Evolutionary conservation across 2,797 vertebrate genomes (phyloP).

Genomic region (Galagoides demidoff): DNA sequence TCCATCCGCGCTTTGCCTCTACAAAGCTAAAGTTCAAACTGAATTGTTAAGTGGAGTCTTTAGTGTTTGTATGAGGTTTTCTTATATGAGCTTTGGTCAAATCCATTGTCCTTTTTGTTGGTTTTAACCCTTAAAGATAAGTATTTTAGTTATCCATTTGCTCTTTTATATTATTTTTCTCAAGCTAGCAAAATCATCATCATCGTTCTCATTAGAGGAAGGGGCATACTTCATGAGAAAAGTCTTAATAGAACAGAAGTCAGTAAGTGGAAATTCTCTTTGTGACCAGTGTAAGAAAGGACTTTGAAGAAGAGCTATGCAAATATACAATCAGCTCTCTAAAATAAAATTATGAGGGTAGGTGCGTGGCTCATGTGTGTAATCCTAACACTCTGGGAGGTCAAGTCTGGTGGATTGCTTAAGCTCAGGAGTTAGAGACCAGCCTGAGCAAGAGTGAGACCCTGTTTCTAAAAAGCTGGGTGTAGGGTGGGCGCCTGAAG

Average conservation of each 20-base stretch:
- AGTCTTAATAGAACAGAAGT: conserved; percentile 3
- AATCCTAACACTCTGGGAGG: too few relatives aligned
- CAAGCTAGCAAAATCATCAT: background rate
- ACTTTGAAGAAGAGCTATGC: background rate
- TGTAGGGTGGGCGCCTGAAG: too few relatives aligned
- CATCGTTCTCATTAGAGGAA: background rate
- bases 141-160: conserved; percentile 30
- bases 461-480: too few relatives aligned
- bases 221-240: conserved; percentile 10
- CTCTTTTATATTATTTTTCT: conserved; percentile 22
- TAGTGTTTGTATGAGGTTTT: conserved; percentile 1
- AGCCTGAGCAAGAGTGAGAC: too few relatives aligned
- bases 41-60: conserved; percentile 34
- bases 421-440: too few relatives aligned
- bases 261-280: background rate
- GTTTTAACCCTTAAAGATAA: background rate
- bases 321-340: background rate
- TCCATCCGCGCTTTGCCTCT: background rate
- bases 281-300: background rate
- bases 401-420: too few relatives aligned
- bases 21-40: background rate
- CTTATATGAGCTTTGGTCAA: background rate
- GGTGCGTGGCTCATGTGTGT: too few relatives aligned
- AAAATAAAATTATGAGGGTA: background rate
- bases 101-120: background rate